Evolutionary conservation across 2,113 vertebrate genomes (phyloP).

Genomic region (Bubalus kerabau): DNA sequence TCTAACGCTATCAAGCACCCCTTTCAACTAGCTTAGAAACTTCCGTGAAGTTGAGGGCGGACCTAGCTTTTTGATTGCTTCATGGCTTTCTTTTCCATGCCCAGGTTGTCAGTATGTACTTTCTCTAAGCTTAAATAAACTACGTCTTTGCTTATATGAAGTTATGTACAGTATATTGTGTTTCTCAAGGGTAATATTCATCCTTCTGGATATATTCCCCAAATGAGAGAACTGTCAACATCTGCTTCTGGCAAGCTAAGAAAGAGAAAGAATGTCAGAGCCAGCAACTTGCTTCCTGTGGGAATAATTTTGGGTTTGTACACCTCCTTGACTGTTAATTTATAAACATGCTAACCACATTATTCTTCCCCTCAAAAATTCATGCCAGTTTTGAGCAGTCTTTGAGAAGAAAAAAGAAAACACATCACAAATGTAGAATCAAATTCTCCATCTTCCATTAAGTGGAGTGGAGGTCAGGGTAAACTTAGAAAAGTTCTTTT

Average conservation of each 20-base stretch:
- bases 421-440: background rate
- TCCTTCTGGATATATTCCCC: slow-evolving; percentile 67
- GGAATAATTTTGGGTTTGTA: slow-evolving; percentile 71
- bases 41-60: background rate
- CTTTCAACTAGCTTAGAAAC: slow-evolving; percentile 49
- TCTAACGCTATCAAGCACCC: slow-evolving; percentile 20
- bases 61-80: slow-evolving; percentile 21
- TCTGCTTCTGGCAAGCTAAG: slow-evolving; percentile 71
- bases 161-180: slow-evolving; percentile 64
- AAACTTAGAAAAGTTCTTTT: background rate
- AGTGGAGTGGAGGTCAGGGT: background rate
- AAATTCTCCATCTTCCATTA: slow-evolving; percentile 11
- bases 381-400: slow-evolving; percentile 42
- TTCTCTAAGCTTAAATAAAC: slow-evolving; percentile 65
- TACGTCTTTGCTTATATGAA: slow-evolving; percentile 61
- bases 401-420: background rate
- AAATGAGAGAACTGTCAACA: slow-evolving; percentile 70
- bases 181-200: slow-evolving; percentile 71
- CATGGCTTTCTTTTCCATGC: slow-evolving; percentile 40
- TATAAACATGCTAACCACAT: slow-evolving; percentile 65
- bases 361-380: slow-evolving; percentile 61
- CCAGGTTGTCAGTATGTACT: slow-evolving; percentile 53
- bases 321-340: slow-evolving; percentile 72
- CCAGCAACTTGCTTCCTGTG: slow-evolving; percentile 65
- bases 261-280: slow-evolving; percentile 55